A percentile compares a stretch with the other conserved stretches of the same genome.
Conservation (phyloP, 2,888 invertebrate genomes). For the Drosophila kambysellisi region DNA sequence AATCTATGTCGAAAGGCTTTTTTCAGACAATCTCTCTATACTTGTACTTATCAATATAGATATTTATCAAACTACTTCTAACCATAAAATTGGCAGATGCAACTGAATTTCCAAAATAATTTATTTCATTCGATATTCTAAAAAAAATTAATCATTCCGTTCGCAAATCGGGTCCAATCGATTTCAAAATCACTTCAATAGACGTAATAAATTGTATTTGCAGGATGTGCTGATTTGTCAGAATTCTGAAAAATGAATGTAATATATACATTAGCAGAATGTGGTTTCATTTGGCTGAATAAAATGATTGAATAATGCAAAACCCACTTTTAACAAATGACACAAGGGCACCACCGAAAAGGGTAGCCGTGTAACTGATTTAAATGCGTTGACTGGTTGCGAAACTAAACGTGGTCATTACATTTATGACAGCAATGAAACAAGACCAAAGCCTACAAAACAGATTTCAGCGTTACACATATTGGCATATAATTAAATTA, state of each 20-base stretch:
- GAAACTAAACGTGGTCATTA: constrained; percentile 50
- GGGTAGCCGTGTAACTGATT: constrained; percentile 22
- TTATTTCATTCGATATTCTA: background rate
- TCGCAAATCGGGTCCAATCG: background rate
- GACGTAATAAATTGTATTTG: constrained; percentile 21
- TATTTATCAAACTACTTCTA: background rate
- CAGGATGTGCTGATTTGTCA: constrained; percentile 26
- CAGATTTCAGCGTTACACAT: constrained; percentile 53
- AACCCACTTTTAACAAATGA: constrained; percentile 22
- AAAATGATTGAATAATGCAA: constrained; percentile 72
- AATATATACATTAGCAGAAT: constrained; percentile 35
- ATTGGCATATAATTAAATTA: constrained; percentile 60
- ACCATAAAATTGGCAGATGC: background rate
- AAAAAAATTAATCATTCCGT: background rate
- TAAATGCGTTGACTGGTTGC: constrained; percentile 20
- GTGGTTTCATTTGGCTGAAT: constrained; percentile 68
- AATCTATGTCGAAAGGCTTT: background rate
- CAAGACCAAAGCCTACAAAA: constrained; percentile 48
- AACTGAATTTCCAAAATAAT: background rate
- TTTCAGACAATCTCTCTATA: background rate
- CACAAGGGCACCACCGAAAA: constrained; percentile 6
- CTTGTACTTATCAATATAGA: background rate
- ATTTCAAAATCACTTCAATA: background rate
- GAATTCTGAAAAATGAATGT: constrained; percentile 54
- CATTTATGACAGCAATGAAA: constrained; percentile 52